Base-by-base conservation (phyloP, 2,113 vertebrate species). In the Rhabdomys dilectus region DNA sequence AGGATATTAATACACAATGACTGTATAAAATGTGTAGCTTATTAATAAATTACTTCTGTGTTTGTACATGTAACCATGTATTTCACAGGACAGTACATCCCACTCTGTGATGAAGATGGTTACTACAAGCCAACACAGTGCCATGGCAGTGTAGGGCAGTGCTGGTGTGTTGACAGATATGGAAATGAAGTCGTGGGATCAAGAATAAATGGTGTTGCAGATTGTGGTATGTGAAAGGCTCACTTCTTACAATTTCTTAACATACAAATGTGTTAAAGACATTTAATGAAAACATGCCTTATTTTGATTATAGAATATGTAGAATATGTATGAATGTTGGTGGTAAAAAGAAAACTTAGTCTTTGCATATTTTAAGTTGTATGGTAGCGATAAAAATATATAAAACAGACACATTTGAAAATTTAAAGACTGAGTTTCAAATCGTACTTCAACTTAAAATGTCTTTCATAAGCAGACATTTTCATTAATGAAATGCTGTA, bases 141-240 rank as follows among this genome's bases (percentile, higher is more conserved):
- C 94, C 99, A 99, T 58, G 99, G 99, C 77, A 99, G 99, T 88
- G 91, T 98, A 0, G 99, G 99, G 13, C 99, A 99, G 96, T 99
- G 99, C 98, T 99, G 99, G 99, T 99, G 99, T 96, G 99, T 99
- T 68, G 99, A 99, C 98, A 99, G 99, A 98, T 99, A 99, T 0
- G 99, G 99, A 81, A 99, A 99, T 88, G 99, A 99, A 97, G 98
- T 99, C 11, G 98, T 99, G 0, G 99, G 99, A 89, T 99, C 99
- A 92, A 99, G 99, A 93, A 99, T 97, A 93, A 99, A 98, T 0
- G 99, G 99, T 0, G 98, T 98, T 1, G 98, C 98, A 21, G 99
- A 99, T 93, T 99, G 99, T 2, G 99, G 99, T 99, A 98, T 97
- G 99, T 73, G 16, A 42, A 53, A 68, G 11, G 80, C 13, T 53